Evolutionary conservation across 2,113 vertebrate species (phyloP).

Genomic region (Aythya baeri): DNA sequence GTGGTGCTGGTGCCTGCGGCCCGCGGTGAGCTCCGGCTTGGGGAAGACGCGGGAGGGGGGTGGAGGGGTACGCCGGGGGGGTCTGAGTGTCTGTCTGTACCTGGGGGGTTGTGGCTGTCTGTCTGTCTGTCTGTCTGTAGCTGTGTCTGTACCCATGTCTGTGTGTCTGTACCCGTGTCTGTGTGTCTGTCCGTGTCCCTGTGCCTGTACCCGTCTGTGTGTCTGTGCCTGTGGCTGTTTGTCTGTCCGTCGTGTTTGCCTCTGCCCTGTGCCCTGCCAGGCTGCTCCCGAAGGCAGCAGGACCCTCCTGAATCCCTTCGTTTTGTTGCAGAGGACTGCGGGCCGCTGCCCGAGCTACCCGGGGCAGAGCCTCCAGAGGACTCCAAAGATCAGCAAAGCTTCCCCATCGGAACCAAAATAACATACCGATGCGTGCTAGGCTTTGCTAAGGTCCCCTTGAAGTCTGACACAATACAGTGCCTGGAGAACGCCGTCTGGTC

Average conservation of each 20-base stretch:
- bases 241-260: too few species aligned
- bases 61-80: too few species aligned
- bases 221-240: too few species aligned
- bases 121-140: too few species aligned
- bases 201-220: too few species aligned
- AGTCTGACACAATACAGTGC: not conserved
- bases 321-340: not conserved
- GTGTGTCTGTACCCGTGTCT: too few species aligned
- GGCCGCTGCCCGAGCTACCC: not conserved
- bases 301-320: accelerated
- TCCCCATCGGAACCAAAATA: not conserved
- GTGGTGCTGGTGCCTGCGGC: not conserved
- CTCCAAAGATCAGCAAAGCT: accelerated
- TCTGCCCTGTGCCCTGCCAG: accelerated
- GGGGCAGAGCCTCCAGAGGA: not conserved
- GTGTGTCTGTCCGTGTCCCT: too few species aligned
- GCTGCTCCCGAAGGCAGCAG: not conserved
- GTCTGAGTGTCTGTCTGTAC: too few species aligned
- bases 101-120: too few species aligned
- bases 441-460: not conserved
- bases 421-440: accelerated
- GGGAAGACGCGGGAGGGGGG: not conserved
- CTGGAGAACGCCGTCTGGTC: slow-evolving; percentile 26
- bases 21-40: not conserved
- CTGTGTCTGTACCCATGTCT: too few species aligned